A percentile compares a stretch with the other conserved stretches of the same genome.
Conservation (phyloP, 2,113 vertebrate species). For the Elephantulus edwardii region DNA sequence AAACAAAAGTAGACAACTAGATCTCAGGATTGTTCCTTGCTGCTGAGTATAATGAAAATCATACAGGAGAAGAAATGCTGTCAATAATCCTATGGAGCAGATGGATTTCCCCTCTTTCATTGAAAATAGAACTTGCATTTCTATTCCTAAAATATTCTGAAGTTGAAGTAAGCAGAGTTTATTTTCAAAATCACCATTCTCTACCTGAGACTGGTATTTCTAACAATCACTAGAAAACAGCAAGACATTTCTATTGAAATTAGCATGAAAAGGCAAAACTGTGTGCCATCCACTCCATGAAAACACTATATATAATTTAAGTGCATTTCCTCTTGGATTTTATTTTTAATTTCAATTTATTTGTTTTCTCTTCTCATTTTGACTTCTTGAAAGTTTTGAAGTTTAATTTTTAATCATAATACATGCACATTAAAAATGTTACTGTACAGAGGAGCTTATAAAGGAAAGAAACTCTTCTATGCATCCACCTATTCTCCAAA, state of each 20-base stretch:
- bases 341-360: not conserved
- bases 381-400: not conserved
- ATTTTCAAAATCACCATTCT: constrained; percentile 21
- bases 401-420: not conserved
- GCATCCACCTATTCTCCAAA: not conserved
- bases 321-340: constrained; percentile 9
- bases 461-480: not conserved
- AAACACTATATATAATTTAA: not conserved
- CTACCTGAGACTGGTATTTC: constrained; percentile 30
- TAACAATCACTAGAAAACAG: constrained; percentile 21
- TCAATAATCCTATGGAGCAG: not conserved
- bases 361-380: not conserved
- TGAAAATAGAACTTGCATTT: not conserved
- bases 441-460: not conserved
- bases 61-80: not conserved
- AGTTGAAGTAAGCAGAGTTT: constrained; percentile 31
- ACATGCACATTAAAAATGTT: not conserved
- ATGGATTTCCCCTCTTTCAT: constrained; percentile 37
- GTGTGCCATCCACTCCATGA: not conserved
- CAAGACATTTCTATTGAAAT: constrained; percentile 35
- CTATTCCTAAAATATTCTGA: constrained; percentile 37
- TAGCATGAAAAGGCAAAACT: not conserved
- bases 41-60: not conserved
- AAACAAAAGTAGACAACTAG: constrained; percentile 33
- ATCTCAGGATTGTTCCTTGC: not conserved